Evolutionary conservation across 1,140 invertebrate genomes (phyloP), one percentile per base, ranked within the genome.

Genomic region (Physella acuta): DNA sequence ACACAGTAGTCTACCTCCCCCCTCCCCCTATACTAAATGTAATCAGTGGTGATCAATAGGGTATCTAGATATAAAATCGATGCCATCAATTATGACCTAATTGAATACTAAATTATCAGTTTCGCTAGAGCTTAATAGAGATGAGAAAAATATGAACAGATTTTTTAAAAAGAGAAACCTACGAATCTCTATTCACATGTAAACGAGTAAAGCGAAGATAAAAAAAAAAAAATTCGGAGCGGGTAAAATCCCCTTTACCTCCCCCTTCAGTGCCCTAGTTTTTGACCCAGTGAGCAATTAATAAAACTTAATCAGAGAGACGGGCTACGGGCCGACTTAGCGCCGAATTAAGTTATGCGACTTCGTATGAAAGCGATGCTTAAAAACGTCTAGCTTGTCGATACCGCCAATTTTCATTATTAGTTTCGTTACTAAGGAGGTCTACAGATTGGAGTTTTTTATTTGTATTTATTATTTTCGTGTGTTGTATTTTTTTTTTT

Each of bases 361-460:
- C 59, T 61, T 39, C 36, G 28, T 61, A 39, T 36, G 59, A 61
- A 39, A 61, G 59, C 59, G 36, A 20, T 61, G 36, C 59, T 61
- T 61, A 36, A 39, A 61, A 61, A 61, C 39, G 36, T 1, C 36
- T 20, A 34, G 31, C 56, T 39, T 14, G 26, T 61, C 59, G 59
- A 61, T 61, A 61, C 34, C 28, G 59, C 16, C 59, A 61, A 39
- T 61, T 36, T 61, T 28, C 36, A 20, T 61, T 36, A 61, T 61
- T 61, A 61, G 59, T 37, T 39, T 61, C 24, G 36, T 61, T 61
- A 61, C 5, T 33, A n/a, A 20, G 20, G n/a, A 58, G 56, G 33
- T 33, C n/a, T 36, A 1, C n/a, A 61, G 36, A 14, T n/a, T 16
- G 14, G 2, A 8, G 2, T 11, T 36, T 61, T 36, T 39, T 61